phyloP scores from a whole-genome alignment of 2,888 invertebrate species.

The Spicauda simplicius region DNA sequence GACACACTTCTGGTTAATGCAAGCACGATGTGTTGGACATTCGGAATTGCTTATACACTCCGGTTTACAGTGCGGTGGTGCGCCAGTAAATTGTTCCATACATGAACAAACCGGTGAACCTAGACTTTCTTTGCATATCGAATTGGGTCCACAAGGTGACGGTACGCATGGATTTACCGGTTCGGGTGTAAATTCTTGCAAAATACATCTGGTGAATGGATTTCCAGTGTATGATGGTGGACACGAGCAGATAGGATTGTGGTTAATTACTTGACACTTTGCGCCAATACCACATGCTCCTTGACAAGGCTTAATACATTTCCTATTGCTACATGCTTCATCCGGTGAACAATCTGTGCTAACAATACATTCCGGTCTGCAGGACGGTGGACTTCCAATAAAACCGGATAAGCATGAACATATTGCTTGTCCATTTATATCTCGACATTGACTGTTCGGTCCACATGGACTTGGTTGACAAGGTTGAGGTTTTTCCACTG shows the following conservation, averaged over 20 bases:
- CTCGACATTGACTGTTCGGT: slow-evolving; percentile 90
- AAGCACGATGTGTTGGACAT: slow-evolving; percentile 88
- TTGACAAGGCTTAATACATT: slow-evolving; percentile 92
- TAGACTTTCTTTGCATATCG: slow-evolving; percentile 88
- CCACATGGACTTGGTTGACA: slow-evolving; percentile 89
- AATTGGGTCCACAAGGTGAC: slow-evolving; percentile 92
- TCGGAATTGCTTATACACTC: slow-evolving; percentile 92
- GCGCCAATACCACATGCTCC: slow-evolving; percentile 92
- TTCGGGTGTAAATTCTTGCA: slow-evolving; percentile 76
- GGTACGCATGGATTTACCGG: slow-evolving; percentile 89
- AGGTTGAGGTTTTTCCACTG: slow-evolving; percentile 65
- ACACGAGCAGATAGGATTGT: slow-evolving; percentile 92
- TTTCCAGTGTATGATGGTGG: slow-evolving; percentile 88
- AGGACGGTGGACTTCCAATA: slow-evolving; percentile 90
- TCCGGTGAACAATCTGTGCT: slow-evolving; percentile 90
- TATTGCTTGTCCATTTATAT: slow-evolving; percentile 89
- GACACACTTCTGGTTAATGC: slow-evolving; percentile 90
- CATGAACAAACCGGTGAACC: slow-evolving; percentile 91
- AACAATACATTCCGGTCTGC: slow-evolving; percentile 90
- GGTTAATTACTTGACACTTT: slow-evolving; percentile 90
- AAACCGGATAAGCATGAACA: slow-evolving; percentile 89
- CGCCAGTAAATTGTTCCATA: slow-evolving; percentile 86
- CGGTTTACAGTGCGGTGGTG: slow-evolving; percentile 91
- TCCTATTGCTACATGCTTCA: slow-evolving; percentile 91
- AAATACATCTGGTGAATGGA: slow-evolving; percentile 89